Base-by-base conservation (phyloP, 2,797 vertebrate genomes). In the Acipenser transmontanus region DNA sequence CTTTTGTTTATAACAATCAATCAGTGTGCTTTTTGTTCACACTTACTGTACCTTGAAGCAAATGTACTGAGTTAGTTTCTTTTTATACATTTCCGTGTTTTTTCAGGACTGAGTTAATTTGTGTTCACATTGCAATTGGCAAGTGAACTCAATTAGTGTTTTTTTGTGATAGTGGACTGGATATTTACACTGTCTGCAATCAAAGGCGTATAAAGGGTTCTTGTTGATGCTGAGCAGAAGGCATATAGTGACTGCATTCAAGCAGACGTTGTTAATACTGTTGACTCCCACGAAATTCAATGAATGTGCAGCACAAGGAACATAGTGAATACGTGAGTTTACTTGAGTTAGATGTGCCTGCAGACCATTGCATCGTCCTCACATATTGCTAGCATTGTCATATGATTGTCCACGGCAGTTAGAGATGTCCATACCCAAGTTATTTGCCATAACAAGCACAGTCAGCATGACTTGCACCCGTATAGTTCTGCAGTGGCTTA, bases 271-370 rank as follows among this genome's bases (percentile, higher is more conserved):
- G 7, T 57, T 59, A 56, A 66, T 60, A 34, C 61, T 14, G 10
- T 48, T 64, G 13, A 66, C 9, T 59, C 65, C 47, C 17, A 59
- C 52, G n/a, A 59, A 59, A 66, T 60, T 66, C n/a, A 57, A 52
- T 14, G 50, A 66, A 57, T 57, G 13, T 47, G 50, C 12, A 57
- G 64, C 50, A 51, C 64, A 57, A 34, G 50, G 50, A 56, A 54
- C 50, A 12, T 48, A 47, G 11, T 47, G 49, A 63, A 49, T 47
- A 14, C 8, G 49, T 47, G 34, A 5, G 49, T 65, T 65, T 65
- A 13, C n/a, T 65, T 14, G 10, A 54, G n/a, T 52, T 51, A 66
- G 65, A 48, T 66, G 51, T 17, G 52, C 54, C 65, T 66, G 20
- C n/a, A 66, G 47, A 17, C 17, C 9, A 57, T 66, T 50, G 14